Conservation (phyloP, 2,888 invertebrate species). For the Apodemia zela region DNA sequence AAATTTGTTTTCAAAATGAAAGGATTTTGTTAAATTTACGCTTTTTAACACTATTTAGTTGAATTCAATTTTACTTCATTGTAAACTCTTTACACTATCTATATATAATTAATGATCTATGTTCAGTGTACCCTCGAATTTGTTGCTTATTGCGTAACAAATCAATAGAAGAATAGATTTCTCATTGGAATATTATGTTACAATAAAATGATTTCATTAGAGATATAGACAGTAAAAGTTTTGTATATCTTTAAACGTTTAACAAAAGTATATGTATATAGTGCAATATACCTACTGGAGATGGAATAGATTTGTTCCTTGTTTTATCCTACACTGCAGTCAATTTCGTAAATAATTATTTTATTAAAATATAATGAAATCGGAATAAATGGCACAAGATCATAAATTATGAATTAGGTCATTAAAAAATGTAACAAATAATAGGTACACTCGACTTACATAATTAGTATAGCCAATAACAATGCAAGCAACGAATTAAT, state of each 20-base stretch:
- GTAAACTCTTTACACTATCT: conserved; percentile 30
- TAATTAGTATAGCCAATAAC: neutral
- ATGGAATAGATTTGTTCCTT: conserved; percentile 32
- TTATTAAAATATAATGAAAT: conserved; percentile 35
- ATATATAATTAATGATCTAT: conserved; percentile 33
- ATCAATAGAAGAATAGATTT: conserved; percentile 38
- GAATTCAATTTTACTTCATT: conserved; percentile 26
- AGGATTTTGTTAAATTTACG: conserved; percentile 42
- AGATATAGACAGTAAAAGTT: conserved; percentile 37
- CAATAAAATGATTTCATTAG: conserved; percentile 38
- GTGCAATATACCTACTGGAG: conserved; percentile 35
- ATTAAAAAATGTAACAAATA: conserved; percentile 4
- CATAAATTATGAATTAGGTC: conserved; percentile 3
- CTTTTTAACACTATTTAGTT: conserved; percentile 25
- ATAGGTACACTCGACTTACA: conserved; percentile 11
- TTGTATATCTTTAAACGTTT: conserved; percentile 39
- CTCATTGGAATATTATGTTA: conserved; percentile 35
- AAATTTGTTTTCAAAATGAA: conserved; percentile 66
- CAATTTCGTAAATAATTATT: conserved; percentile 29
- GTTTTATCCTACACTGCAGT: conserved; percentile 36
- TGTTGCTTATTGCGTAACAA: conserved; percentile 31
- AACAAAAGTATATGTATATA: conserved; percentile 41
- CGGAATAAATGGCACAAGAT: conserved; percentile 28
- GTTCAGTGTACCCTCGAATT: conserved; percentile 33
- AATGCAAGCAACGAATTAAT: conserved; percentile 3